Conservation (phyloP, 2,888 invertebrate species). For the Disparrhopalites patrizii region DNA sequence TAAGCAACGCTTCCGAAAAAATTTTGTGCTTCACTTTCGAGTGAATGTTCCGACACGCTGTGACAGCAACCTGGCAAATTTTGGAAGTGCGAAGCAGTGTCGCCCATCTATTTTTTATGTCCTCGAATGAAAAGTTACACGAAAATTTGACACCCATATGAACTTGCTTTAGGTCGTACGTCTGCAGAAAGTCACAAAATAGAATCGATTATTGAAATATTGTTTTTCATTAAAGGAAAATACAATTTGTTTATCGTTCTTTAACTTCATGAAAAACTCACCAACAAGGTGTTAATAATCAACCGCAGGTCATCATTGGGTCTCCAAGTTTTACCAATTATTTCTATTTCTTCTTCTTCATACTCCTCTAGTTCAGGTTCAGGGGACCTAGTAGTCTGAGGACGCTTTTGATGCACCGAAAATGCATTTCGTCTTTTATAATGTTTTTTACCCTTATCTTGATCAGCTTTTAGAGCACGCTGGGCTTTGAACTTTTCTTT, state of each 20-base stretch:
- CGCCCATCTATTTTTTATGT: slow-evolving; percentile 95
- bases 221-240: not conserved
- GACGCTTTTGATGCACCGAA: not conserved
- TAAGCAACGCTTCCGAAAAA: slow-evolving; percentile 83
- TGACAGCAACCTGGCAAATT: slow-evolving; percentile 83
- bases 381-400: not conserved
- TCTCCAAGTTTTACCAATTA: slow-evolving; percentile 71
- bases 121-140: slow-evolving; percentile 86
- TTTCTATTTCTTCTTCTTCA: not conserved
- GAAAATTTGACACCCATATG: slow-evolving; percentile 93
- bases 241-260: too few species aligned
- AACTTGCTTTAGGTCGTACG: slow-evolving; percentile 61
- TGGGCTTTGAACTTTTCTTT: slow-evolving; percentile 5
- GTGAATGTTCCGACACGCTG: slow-evolving; percentile 89
- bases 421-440: slow-evolving; percentile 8
- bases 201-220: not conserved
- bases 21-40: slow-evolving; percentile 83
- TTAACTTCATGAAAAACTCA: slow-evolving; percentile 51
- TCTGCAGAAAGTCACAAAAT: slow-evolving; percentile 52
- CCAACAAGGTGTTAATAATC: slow-evolving; percentile 88
- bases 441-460: slow-evolving; percentile 9
- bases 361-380: not conserved
- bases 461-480: slow-evolving; percentile 8
- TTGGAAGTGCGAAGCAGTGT: slow-evolving; percentile 91
- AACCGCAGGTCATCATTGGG: slow-evolving; percentile 93